Evolutionary conservation across 2,888 invertebrate species (phyloP), one percentile per base, ranked within the genome.

Genomic region (Chymomyza procnemis): DNA sequence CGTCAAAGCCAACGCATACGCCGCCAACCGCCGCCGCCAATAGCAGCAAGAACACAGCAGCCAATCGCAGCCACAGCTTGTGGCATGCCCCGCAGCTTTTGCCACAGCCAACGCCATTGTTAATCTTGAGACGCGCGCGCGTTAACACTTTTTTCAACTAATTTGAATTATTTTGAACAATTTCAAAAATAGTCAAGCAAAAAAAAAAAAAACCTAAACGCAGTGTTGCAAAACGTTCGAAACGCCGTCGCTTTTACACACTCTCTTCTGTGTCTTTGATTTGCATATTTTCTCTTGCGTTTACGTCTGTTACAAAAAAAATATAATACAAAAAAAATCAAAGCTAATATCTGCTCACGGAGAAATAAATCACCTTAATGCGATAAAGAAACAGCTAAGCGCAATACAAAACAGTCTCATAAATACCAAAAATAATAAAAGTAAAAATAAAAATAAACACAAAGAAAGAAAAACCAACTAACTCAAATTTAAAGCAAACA

Each of bases 31-130:
- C 26, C 4, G 26, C 26, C n/a, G n/a, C n/a, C n/a, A n/a, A n/a
- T n/a, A 26, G 8, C 26, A 26, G 8, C 26, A 26, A 26, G 8
- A 66, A 47, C 55, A 75, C 56, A 54, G 16, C n/a, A 41, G 5
- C 50, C n/a, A 60, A 46, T 50, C 14, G 14, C 56, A 61, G 46
- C 19, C 30, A 47, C 41, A 69, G 21, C 19, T 26, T 26, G 26
- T 26, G 62, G 61, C 60, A 41, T 48, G 46, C 26, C 54, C 60
- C 60, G 46, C 63, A 71, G 67, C 69, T 26, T 26, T 8, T 67
- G 69, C 73, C 67, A 70, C 22, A 63, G 48, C 62, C 69, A 74
- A 71, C 76, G 67, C 57, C 54, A 68, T 76, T 76, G 54, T 41
- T 46, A 19, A 26, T 72, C 56, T 30, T 46, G 61, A 48, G 61